Evolutionary conservation across 1,140 invertebrate genomes (phyloP).

Genomic region (Hermatobates lingyangjiaoensis): DNA sequence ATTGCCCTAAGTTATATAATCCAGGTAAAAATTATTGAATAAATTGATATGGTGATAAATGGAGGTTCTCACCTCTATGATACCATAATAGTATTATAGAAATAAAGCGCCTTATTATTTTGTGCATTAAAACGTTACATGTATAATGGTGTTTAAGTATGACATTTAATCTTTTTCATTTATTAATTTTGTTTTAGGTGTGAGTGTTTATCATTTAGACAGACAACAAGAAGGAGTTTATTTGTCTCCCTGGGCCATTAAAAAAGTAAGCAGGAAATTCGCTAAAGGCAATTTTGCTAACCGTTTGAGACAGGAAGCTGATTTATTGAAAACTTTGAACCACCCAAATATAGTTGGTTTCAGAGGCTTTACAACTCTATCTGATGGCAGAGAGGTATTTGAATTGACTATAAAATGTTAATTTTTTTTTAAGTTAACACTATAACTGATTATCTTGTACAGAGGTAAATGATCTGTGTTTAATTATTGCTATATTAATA

Average conservation of each 20-base stretch:
- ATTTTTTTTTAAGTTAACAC: too few relatives aligned
- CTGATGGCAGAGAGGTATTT: slow-evolving; percentile 27
- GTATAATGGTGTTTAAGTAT: slow-evolving; percentile 9
- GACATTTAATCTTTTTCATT: slow-evolving; percentile 9
- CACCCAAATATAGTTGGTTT: slow-evolving; percentile 75
- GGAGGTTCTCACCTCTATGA: not conserved
- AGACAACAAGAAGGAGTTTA: slow-evolving; percentile 36
- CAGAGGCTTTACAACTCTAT: slow-evolving; percentile 38
- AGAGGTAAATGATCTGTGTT: too few relatives aligned
- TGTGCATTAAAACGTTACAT: slow-evolving; percentile 9
- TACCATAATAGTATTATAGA: not conserved
- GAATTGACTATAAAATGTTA: too few relatives aligned
- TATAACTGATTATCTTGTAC: too few relatives aligned
- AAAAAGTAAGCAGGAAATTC: slow-evolving; percentile 36
- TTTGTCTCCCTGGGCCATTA: slow-evolving; percentile 65
- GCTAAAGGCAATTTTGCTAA: slow-evolving; percentile 24
- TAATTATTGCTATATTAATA: too few relatives aligned
- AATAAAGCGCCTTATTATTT: slow-evolving; percentile 1
- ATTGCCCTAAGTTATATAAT: not conserved
- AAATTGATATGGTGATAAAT: not conserved
- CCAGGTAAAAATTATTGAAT: not conserved
- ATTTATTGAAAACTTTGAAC: slow-evolving; percentile 41
- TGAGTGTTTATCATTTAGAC: slow-evolving; percentile 53
- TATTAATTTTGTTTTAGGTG: slow-evolving; percentile 32
- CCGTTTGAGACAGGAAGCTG: slow-evolving; percentile 47